Evolutionary conservation across 2,797 vertebrate genomes (phyloP).

Genomic region (Enteromius treurensis): DNA sequence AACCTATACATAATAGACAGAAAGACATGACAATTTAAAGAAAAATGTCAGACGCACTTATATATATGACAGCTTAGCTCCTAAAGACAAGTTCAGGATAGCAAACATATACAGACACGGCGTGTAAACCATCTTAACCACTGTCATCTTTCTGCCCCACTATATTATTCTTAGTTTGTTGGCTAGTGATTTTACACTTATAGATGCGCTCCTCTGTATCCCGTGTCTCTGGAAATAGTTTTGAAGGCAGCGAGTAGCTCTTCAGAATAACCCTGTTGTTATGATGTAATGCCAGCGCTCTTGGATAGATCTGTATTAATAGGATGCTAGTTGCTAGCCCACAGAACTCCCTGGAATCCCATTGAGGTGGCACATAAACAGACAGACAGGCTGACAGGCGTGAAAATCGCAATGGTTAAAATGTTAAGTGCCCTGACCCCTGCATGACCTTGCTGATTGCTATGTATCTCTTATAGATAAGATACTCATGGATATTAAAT

Average conservation of each 20-base stretch:
- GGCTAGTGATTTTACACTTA: slow-evolving; percentile 50
- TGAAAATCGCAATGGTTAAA: slow-evolving; percentile 11
- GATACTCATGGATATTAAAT: neutral
- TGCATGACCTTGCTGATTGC: slow-evolving; percentile 8
- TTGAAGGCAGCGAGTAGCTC: slow-evolving; percentile 3
- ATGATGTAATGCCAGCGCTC: slow-evolving; percentile 53
- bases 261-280: slow-evolving; percentile 44
- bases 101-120: neutral
- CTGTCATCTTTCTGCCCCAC: slow-evolving; percentile 20
- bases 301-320: slow-evolving; percentile 54
- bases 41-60: too few relatives aligned
- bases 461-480: slow-evolving; percentile 10
- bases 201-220: slow-evolving; percentile 33
- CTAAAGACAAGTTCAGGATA: neutral
- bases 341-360: slow-evolving; percentile 48
- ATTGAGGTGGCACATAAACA: slow-evolving; percentile 15
- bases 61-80: neutral
- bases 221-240: slow-evolving; percentile 51
- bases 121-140: slow-evolving; percentile 35
- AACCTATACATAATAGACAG: too few relatives aligned
- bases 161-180: slow-evolving; percentile 43
- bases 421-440: neutral
- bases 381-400: slow-evolving; percentile 24
- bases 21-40: too few relatives aligned
- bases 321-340: slow-evolving; percentile 59